Conservation (phyloP, 2,888 invertebrate genomes). For the Hydrotaea diabolus region DNA sequence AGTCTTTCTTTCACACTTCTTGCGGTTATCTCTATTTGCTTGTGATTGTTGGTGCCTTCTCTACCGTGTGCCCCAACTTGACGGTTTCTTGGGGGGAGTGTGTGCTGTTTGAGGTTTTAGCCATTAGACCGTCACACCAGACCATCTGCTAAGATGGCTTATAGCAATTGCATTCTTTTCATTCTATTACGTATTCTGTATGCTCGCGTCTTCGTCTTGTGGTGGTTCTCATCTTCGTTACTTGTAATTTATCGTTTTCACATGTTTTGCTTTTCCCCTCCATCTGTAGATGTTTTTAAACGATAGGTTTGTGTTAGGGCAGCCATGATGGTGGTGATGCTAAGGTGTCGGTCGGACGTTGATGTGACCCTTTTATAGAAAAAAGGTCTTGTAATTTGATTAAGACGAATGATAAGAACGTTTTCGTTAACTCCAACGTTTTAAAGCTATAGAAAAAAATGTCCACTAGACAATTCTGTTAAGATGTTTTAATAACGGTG, state of each 20-base stretch:
- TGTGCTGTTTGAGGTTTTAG: constrained; percentile 1
- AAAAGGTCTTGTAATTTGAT: constrained; percentile 38
- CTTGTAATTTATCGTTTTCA: not conserved
- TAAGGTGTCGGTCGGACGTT: constrained; percentile 1
- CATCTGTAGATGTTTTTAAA: not conserved
- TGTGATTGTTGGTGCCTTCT: not conserved
- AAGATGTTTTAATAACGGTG: not conserved
- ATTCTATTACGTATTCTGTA: not conserved
- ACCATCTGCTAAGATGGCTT: not conserved
- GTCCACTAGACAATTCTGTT: not conserved
- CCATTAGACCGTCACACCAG: not conserved
- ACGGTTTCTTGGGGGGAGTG: not conserved
- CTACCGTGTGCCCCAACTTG: not conserved
- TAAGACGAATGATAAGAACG: constrained; percentile 29
- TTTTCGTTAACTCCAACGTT: constrained; percentile 36
- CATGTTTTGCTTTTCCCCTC: not conserved
- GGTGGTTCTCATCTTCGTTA: not conserved
- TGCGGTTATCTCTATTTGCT: constrained; percentile 1
- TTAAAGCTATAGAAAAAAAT: not conserved
- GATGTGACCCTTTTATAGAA: constrained; percentile 27
- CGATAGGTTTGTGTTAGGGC: not conserved
- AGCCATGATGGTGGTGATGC: not conserved
- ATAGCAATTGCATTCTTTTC: constrained; percentile 14
- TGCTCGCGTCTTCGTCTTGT: not conserved
- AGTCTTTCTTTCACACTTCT: constrained; percentile 35